These are phyloP conservation scores for Ips nitidus DNA, from an alignment of 1,140 invertebrate genomes.

Conservation along the genomic window DNA sequence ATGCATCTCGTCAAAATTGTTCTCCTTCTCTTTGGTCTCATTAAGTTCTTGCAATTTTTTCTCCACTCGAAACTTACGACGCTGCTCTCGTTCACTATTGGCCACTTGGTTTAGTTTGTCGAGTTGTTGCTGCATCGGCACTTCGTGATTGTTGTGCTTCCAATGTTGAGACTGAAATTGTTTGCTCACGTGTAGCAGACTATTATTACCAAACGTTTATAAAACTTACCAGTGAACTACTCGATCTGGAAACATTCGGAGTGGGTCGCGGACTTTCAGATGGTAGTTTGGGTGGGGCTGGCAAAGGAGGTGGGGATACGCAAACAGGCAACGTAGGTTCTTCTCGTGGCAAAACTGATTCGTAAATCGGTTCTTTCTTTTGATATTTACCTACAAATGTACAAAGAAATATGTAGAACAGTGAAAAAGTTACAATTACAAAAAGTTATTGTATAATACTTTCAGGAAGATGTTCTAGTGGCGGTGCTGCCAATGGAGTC, in stretches of 20 bases:
- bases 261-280: constrained; percentile 54
- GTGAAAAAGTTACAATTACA: not conserved
- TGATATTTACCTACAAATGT: constrained; percentile 52
- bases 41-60: constrained; percentile 79
- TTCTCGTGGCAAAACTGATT: constrained; percentile 73
- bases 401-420: constrained; percentile 34
- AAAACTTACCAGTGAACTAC: constrained; percentile 44
- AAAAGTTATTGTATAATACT: not conserved
- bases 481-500: constrained; percentile 46
- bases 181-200: not conserved
- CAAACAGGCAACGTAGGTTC: constrained; percentile 51
- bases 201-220: not conserved
- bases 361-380: constrained; percentile 78
- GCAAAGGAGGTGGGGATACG: constrained; percentile 59
- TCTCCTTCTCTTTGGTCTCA: constrained; percentile 60
- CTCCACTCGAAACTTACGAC: constrained; percentile 80
- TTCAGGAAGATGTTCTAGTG: constrained; percentile 32
- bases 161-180: constrained; percentile 46
- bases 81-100: constrained; percentile 66
- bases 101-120: constrained; percentile 35
- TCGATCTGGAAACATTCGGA: constrained; percentile 47
- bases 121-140: constrained; percentile 27
- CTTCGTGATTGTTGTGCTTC: constrained; percentile 45
- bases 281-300: constrained; percentile 53
- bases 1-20: constrained; percentile 58